Percentiles rank a stretch among this genome's conserved stretches.
Evolutionary conservation across 2,797 vertebrate species (phyloP).

Genomic region (Periophthalmus magnuspinnatus): DNA sequence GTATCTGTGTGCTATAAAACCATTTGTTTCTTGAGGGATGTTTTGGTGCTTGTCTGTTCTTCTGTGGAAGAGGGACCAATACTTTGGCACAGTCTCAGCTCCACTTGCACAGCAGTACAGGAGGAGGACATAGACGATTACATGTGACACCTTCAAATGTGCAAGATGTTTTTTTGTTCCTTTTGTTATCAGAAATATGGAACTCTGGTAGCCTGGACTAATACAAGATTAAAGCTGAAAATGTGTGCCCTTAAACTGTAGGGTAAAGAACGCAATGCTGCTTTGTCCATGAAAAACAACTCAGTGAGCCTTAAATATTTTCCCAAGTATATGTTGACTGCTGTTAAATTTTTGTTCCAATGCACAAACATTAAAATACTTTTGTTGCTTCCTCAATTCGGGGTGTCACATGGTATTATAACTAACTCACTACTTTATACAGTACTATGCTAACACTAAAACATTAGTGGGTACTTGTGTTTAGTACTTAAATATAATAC

Average conservation of each 20-base stretch:
- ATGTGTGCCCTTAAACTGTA: constrained; percentile 34
- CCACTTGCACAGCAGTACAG: constrained; percentile 57
- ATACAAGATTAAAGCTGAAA: constrained; percentile 61
- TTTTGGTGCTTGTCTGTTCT: constrained; percentile 67
- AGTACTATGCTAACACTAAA: constrained; percentile 19
- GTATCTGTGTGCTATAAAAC: constrained; percentile 67
- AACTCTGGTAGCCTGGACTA: constrained; percentile 52
- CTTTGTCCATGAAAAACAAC: constrained; percentile 31
- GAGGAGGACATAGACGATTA: constrained; percentile 45
- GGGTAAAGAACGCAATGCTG: constrained; percentile 31
- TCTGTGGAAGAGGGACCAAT: constrained; percentile 74
- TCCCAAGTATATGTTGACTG: constrained; percentile 42
- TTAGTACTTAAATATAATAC: constrained; percentile 46
- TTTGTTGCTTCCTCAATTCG: constrained; percentile 24
- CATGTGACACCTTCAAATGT: constrained; percentile 44
- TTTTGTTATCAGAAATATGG: constrained; percentile 29
- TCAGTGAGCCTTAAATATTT: constrained; percentile 57
- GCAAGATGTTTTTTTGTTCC: constrained; percentile 39
- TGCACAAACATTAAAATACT: constrained; percentile 43
- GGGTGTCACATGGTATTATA: constrained; percentile 17
- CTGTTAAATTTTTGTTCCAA: constrained; percentile 33
- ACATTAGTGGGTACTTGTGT: constrained; percentile 16
- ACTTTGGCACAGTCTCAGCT: constrained; percentile 45
- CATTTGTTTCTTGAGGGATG: constrained; percentile 61
- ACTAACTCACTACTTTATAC: constrained; percentile 26